Base-by-base conservation (phyloP, 2,113 vertebrate species). In the Corythoichthys intestinalis region DNA sequence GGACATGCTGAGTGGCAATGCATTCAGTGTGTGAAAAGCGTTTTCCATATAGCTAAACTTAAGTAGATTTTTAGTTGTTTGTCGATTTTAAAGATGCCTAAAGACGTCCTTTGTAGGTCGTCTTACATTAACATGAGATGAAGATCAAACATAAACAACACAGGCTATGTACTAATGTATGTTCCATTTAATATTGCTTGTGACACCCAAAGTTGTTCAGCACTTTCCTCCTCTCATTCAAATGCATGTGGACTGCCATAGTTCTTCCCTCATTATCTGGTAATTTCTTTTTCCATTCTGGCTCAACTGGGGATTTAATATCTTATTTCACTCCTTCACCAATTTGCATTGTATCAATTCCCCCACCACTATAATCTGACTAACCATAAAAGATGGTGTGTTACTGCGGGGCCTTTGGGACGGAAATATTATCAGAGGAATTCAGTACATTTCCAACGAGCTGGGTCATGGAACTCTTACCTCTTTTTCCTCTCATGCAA, bases 301-400 rank as follows among this genome's bases (percentile, higher is more conserved):
- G 72, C 78, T 81, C 52, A 81, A 81, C 47, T 63, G 39, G 48
- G 68, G 74, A 77, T 86, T 82, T 77, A 76, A 59, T 73, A 73
- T 85, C 65, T 65, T 6, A 57, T 80, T 81, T 75, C 78, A 74
- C 38, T 71, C 75, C 70, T 9, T 67, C 68, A 65, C 58, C 60
- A 47, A 65, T 83, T 85, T 68, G 64, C 74, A 62, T 80, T 2
- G 7, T 76, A 84, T 82, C 1, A 78, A 82, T 82, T 85, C 80
- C 64, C 20, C 57, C 54, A 63, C 71, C 75, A 71, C 69, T 67
- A 64, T 70, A 79, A 78, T 72, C 47, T 57, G 77, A 79, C 65
- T 20, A 74, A 70, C 71, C 71, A 69, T 86, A 79, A 79, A 79
- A 82, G 52, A 69, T 67, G 61, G 61, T 70, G 71, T 76, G 75